These are phyloP conservation scores for Acanthisitta chloris DNA, from an alignment of 2,113 vertebrate genomes.

Conservation along the genomic window DNA sequence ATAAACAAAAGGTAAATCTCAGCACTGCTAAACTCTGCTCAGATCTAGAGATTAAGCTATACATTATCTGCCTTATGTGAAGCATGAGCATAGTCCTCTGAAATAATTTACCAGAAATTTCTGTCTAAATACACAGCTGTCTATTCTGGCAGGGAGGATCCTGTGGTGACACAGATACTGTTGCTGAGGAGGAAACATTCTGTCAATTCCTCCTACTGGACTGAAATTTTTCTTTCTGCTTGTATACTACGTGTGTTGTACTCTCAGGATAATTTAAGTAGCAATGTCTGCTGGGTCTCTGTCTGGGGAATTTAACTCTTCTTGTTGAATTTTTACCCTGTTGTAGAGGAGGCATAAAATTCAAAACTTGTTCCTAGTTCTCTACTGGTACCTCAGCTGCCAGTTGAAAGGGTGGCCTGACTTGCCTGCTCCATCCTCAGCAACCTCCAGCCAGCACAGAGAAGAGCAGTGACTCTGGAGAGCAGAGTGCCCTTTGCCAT, in stretches of 20 bases:
- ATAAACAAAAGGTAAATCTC: background rate
- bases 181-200: background rate
- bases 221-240: background rate
- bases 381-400: background rate
- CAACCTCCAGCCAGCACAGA: background rate
- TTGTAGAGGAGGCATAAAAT: background rate
- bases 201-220: background rate
- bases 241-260: fast-evolving
- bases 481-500: background rate
- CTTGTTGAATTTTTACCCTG: background rate
- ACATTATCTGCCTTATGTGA: background rate
- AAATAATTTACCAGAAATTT: background rate
- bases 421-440: background rate
- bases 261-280: background rate
- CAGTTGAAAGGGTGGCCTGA: background rate
- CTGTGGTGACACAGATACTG: background rate
- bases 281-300: background rate
- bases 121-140: background rate
- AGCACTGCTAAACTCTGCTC: background rate
- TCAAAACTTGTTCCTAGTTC: background rate
- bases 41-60: background rate
- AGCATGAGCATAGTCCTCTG: background rate
- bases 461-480: background rate
- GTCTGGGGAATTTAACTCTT: background rate
- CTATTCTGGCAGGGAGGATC: background rate